These are phyloP conservation scores for Elysia crispata DNA, from an alignment of 2,888 invertebrate species.

Conservation along the genomic window DNA sequence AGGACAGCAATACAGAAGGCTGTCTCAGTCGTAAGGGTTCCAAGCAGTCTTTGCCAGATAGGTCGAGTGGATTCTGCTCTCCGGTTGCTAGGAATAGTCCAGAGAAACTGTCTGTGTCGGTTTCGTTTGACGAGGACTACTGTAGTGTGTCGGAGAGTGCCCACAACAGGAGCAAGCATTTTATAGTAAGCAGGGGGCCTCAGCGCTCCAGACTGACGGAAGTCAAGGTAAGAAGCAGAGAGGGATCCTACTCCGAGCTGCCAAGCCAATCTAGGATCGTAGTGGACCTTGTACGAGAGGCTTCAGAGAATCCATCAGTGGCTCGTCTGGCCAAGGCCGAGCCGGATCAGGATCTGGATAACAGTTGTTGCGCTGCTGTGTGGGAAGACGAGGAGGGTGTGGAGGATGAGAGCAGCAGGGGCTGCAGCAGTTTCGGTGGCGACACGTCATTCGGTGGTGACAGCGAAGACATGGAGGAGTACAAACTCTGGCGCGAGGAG, in stretches of 20 bases:
- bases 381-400: background rate
- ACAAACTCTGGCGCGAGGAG: slow-evolving; percentile 16
- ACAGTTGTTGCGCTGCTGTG: background rate
- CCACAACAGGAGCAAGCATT: slow-evolving; percentile 11
- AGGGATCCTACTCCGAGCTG: background rate
- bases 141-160: background rate
- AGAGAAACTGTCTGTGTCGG: background rate
- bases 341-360: background rate
- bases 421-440: background rate
- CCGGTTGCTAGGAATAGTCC: background rate
- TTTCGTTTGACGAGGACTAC: background rate
- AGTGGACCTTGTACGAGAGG: too few species aligned
- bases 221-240: background rate
- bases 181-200: slow-evolving; percentile 25
- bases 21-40: background rate
- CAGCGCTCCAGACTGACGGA: background rate
- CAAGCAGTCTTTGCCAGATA: too few species aligned
- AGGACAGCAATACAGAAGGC: background rate
- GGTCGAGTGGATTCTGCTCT: background rate
- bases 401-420: background rate
- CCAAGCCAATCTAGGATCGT: too few species aligned
- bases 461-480: background rate
- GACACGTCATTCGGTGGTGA: background rate
- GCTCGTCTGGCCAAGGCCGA: background rate
- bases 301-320: too few species aligned